phyloP scores from a whole-genome alignment of 2,797 vertebrate genomes.

The Manis crassicaudata region DNA sequence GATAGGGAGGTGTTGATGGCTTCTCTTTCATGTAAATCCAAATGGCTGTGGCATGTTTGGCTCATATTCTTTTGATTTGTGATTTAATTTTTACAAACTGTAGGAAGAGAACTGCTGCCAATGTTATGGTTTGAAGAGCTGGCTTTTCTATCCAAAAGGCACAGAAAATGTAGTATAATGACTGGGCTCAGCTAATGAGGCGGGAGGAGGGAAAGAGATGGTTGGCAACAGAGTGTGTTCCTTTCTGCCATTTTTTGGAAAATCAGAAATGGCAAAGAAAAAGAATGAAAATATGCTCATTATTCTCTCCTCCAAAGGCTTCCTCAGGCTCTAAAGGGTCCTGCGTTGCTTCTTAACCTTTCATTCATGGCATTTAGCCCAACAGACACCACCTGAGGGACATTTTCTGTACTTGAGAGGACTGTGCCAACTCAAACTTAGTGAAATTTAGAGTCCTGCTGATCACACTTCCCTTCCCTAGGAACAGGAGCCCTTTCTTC shows the following conservation, averaged over 20 bases:
- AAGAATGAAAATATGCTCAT: constrained; percentile 35
- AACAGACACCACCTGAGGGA: background rate
- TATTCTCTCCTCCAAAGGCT: constrained; percentile 49
- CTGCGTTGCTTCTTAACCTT: background rate
- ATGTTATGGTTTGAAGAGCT: constrained; percentile 77
- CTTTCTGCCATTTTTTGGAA: constrained; percentile 60
- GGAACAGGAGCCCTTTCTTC: background rate
- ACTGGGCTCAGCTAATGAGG: constrained; percentile 62
- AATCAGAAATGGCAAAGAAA: constrained; percentile 49
- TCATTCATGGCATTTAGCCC: background rate
- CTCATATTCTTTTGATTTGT: constrained; percentile 81
- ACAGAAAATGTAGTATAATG: constrained; percentile 73
- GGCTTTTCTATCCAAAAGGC: constrained; percentile 71
- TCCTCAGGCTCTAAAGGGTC: background rate
- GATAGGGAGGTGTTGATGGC: constrained; percentile 80
- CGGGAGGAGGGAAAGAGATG: background rate
- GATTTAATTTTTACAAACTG: constrained; percentile 82
- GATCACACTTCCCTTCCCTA: background rate
- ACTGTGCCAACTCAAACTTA: background rate
- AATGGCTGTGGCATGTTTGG: constrained; percentile 79
- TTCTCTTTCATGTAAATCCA: constrained; percentile 80
- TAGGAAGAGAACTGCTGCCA: constrained; percentile 77
- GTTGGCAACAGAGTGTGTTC: constrained; percentile 39
- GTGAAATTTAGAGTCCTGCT: background rate
- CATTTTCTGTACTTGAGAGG: background rate